phyloP scores from a whole-genome alignment of 2,888 invertebrate species.

The Drosophila mayaguana region DNA sequence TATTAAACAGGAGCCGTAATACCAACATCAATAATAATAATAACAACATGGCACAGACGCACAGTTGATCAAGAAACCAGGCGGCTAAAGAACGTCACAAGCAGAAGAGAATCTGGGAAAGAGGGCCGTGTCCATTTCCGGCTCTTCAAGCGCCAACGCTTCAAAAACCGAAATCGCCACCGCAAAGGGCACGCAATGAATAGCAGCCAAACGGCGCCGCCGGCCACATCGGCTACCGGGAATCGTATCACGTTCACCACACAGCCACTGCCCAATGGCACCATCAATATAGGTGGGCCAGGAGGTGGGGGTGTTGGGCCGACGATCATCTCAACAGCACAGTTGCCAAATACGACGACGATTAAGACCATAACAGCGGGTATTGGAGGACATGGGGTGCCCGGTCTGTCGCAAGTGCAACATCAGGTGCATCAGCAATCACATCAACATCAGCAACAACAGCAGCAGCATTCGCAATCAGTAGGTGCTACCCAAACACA shows the following conservation, averaged over 20 bases:
- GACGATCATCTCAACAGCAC: constrained; percentile 85
- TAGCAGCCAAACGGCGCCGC: constrained; percentile 80
- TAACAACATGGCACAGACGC: constrained; percentile 50
- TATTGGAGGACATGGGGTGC: constrained; percentile 75
- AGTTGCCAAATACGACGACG: constrained; percentile 85
- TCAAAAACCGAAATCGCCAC: constrained; percentile 34
- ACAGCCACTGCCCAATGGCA: constrained; percentile 90
- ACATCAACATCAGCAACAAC: constrained; percentile 58
- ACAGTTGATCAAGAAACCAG: constrained; percentile 60
- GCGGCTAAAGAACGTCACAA: constrained; percentile 52
- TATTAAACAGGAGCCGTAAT: constrained; percentile 24
- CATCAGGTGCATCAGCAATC: constrained; percentile 68
- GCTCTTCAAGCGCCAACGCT: constrained; percentile 74
- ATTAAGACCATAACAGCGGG: constrained; percentile 84
- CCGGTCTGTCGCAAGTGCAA: constrained; percentile 78
- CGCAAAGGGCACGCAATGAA: constrained; percentile 72
- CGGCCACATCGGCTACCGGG: constrained; percentile 82
- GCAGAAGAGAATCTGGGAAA: constrained; percentile 30
- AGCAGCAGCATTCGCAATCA: constrained; percentile 79
- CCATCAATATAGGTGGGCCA: constrained; percentile 87
- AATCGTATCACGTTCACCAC: constrained; percentile 88
- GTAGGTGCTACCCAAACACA: constrained; percentile 85
- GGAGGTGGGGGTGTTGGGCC: constrained; percentile 68
- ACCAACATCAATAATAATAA: constrained; percentile 32
- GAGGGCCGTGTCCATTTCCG: constrained; percentile 28